These are phyloP conservation scores for Nephotettix cincticeps DNA, from an alignment of 1,140 invertebrate genomes.

Conservation along the genomic window DNA sequence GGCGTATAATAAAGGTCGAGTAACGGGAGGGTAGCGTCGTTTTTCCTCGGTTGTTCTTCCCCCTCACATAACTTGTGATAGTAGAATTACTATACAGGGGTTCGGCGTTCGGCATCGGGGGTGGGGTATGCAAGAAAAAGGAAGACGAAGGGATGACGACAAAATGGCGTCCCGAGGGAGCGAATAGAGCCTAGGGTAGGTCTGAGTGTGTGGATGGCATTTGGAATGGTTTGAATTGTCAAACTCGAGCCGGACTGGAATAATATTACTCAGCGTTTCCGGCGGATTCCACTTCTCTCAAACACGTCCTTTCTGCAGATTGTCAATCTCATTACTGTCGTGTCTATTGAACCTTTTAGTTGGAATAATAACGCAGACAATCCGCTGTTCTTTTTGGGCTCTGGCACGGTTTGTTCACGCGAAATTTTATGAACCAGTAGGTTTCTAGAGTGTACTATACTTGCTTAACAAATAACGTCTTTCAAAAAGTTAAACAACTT, in stretches of 20 bases:
- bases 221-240: slow-evolving; percentile 54
- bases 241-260: slow-evolving; percentile 46
- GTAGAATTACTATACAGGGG: slow-evolving; percentile 33
- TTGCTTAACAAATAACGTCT: too few species aligned
- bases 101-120: slow-evolving; percentile 50
- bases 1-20: slow-evolving; percentile 25
- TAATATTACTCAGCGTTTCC: slow-evolving; percentile 19
- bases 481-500: too few species aligned
- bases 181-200: slow-evolving; percentile 45
- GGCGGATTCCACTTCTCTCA: slow-evolving; percentile 12
- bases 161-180: slow-evolving; percentile 35
- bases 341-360: too few species aligned
- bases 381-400: too few species aligned
- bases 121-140: slow-evolving; percentile 38
- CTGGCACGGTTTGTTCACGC: too few species aligned
- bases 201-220: slow-evolving; percentile 53
- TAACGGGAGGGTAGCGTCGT: not conserved
- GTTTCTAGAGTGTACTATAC: too few species aligned
- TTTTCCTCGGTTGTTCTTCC: not conserved
- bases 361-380: too few species aligned
- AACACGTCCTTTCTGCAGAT: slow-evolving; percentile 10
- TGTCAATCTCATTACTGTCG: slow-evolving; percentile 2
- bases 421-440: too few species aligned
- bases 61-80: slow-evolving; percentile 27
- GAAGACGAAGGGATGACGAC: slow-evolving; percentile 28